Evolutionary conservation across 2,797 vertebrate genomes (phyloP).

Genomic region (Malacoraja senta): DNA sequence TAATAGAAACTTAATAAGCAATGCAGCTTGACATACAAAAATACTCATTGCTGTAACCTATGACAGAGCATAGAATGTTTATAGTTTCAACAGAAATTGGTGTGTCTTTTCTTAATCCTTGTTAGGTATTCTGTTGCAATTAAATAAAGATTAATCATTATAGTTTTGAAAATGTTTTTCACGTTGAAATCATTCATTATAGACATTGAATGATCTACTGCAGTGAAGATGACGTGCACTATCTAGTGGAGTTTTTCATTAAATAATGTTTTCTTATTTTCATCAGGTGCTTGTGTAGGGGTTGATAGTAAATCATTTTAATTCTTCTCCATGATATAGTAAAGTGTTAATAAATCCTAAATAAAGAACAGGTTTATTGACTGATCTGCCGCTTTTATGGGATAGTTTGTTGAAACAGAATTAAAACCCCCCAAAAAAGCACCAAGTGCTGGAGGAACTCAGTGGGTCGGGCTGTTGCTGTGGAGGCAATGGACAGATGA

Average conservation of each 20-base stretch:
- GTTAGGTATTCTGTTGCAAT: constrained; percentile 2
- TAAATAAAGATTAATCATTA: neutral
- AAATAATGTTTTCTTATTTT: neutral
- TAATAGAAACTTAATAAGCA: constrained; percentile 31
- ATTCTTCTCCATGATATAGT: neutral
- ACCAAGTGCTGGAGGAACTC: too few relatives aligned
- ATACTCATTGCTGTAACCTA: neutral
- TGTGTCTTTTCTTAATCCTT: neutral
- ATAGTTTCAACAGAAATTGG: neutral
- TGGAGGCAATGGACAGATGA: too few relatives aligned
- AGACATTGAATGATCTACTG: too few relatives aligned
- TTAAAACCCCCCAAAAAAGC: too few relatives aligned
- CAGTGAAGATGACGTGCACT: neutral
- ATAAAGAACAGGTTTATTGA: constrained; percentile 11
- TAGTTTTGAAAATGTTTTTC: constrained; percentile 22
- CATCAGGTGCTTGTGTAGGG: neutral
- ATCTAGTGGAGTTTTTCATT: neutral
- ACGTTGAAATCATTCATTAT: neutral
- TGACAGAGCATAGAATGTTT: neutral
- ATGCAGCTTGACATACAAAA: constrained; percentile 13
- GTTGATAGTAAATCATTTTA: neutral
- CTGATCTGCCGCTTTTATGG: neutral
- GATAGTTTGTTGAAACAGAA: neutral
- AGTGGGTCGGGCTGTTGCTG: too few relatives aligned
- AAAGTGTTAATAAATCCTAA: neutral